Conservation (phyloP, 2,113 vertebrate species). For the Callaeas wilsoni region DNA sequence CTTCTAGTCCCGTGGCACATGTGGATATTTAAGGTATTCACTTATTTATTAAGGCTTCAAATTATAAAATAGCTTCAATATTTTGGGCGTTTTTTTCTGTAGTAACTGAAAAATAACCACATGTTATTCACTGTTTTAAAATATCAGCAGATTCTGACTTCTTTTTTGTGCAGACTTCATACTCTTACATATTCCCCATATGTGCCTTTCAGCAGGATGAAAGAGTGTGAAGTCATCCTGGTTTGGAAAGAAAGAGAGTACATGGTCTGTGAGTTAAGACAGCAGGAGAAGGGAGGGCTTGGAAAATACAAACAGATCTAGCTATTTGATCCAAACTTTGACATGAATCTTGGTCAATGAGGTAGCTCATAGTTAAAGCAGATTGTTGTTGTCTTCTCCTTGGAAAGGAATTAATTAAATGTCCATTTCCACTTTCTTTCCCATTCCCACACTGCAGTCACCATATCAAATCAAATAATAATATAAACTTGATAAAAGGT, state of each 20-base stretch:
- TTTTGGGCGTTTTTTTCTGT: neutral
- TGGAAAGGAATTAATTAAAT: slow-evolving; percentile 13
- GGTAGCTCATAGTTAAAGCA: neutral
- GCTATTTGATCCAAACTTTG: neutral
- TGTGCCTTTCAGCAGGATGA: neutral
- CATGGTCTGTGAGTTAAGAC: neutral
- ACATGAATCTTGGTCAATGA: neutral
- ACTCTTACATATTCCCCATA: neutral
- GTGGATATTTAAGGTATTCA: neutral
- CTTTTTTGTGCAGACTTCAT: neutral
- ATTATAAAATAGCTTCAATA: neutral
- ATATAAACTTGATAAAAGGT: neutral
- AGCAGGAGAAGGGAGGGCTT: neutral
- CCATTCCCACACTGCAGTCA: neutral
- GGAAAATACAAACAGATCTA: neutral
- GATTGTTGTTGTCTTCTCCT: neutral
- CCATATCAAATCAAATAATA: neutral
- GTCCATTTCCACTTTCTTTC: neutral
- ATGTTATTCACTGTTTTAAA: neutral
- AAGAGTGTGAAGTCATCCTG: neutral
- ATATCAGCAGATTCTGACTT: neutral
- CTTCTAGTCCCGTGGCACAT: neutral
- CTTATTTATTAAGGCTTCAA: neutral
- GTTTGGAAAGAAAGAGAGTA: neutral
- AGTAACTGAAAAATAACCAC: neutral